Conservation (phyloP, 2,113 vertebrate species). For the Triplophysa dalaica region DNA sequence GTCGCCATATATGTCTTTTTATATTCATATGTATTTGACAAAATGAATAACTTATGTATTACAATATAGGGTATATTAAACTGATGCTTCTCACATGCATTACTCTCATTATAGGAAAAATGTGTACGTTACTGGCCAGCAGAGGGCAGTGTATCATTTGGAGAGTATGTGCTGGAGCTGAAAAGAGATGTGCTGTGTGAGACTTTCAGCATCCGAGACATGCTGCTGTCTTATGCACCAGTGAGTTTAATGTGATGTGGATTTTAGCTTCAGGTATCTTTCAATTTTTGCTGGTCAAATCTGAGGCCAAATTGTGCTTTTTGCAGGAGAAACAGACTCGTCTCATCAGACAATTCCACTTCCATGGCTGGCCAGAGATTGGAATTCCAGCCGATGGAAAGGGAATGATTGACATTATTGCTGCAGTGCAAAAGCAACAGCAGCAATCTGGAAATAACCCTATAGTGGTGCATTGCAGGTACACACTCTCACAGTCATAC, state of each 20-base stretch:
- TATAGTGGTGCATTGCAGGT: constrained; percentile 98
- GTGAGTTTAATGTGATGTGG: constrained; percentile 66
- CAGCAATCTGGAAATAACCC: constrained; percentile 98
- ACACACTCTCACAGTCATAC: not conserved
- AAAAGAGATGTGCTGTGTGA: constrained; percentile 85
- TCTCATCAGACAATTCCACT: constrained; percentile 92
- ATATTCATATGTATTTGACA: not conserved
- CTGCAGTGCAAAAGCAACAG: constrained; percentile 94
- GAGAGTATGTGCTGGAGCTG: constrained; percentile 85
- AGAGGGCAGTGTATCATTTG: constrained; percentile 85
- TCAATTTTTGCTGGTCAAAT: not conserved
- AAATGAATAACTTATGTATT: not conserved
- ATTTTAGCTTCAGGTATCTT: not conserved
- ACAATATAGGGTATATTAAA: not conserved
- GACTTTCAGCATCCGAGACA: constrained; percentile 89
- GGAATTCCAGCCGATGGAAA: constrained; percentile 93
- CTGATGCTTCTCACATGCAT: not conserved
- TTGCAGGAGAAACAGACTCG: constrained; percentile 86
- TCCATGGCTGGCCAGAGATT: constrained; percentile 97
- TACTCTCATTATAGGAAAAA: constrained; percentile 81
- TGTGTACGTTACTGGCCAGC: constrained; percentile 96
- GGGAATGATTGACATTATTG: constrained; percentile 98
- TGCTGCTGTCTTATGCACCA: constrained; percentile 84
- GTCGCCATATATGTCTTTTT: no score
- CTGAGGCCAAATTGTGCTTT: not conserved